These are phyloP conservation scores for Euwallacea similis DNA, from an alignment of 1,140 invertebrate species.

Conservation along the genomic window DNA sequence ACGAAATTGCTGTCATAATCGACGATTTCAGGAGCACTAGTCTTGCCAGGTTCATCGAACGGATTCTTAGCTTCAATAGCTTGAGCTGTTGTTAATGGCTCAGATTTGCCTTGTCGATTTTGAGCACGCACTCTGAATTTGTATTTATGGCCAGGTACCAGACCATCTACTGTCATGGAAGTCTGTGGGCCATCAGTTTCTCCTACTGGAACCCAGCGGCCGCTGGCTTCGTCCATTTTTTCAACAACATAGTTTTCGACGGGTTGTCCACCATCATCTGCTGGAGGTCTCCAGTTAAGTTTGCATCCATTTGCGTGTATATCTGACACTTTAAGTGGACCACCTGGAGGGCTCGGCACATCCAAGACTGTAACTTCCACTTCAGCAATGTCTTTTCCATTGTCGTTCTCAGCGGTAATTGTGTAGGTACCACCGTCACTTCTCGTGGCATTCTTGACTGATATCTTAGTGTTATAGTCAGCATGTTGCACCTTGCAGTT, in stretches of 20 bases:
- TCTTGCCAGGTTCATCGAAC: slow-evolving; percentile 81
- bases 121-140: slow-evolving; percentile 94
- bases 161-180: slow-evolving; percentile 70
- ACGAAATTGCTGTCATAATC: slow-evolving; percentile 94
- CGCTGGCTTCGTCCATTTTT: slow-evolving; percentile 91
- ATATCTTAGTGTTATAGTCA: slow-evolving; percentile 90
- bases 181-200: slow-evolving; percentile 83
- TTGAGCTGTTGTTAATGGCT: slow-evolving; percentile 85
- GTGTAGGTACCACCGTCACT: slow-evolving; percentile 90
- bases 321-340: slow-evolving; percentile 85
- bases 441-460: slow-evolving; percentile 81
- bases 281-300: slow-evolving; percentile 86
- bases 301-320: slow-evolving; percentile 84
- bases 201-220: slow-evolving; percentile 89
- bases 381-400: slow-evolving; percentile 88
- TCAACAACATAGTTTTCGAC: slow-evolving; percentile 92
- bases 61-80: slow-evolving; percentile 98
- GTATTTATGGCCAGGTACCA: slow-evolving; percentile 91
- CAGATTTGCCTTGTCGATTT: slow-evolving; percentile 94
- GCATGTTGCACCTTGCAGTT: slow-evolving; percentile 75
- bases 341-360: slow-evolving; percentile 86
- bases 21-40: slow-evolving; percentile 83
- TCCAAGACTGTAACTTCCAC: slow-evolving; percentile 92
- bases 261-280: slow-evolving; percentile 87
- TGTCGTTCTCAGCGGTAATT: slow-evolving; percentile 89